Conservation (phyloP, 2,113 vertebrate species). For the Bubalus kerabau region DNA sequence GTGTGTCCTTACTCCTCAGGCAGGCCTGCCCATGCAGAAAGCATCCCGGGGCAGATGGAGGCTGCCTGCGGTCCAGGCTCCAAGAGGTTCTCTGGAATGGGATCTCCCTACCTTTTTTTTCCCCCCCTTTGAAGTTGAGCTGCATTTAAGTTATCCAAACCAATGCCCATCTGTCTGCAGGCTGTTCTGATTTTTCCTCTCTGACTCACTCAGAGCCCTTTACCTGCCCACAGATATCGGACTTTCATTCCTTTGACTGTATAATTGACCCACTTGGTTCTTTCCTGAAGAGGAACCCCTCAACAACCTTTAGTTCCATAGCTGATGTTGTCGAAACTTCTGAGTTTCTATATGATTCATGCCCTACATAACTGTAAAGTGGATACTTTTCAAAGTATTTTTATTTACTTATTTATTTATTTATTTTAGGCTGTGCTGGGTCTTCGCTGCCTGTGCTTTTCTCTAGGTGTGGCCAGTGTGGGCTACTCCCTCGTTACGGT, state of each 20-base stretch:
- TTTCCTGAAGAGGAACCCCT: neutral
- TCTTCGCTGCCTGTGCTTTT: neutral
- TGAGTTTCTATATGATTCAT: neutral
- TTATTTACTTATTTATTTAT: neutral
- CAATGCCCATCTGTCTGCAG: neutral
- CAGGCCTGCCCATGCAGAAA: conserved; percentile 60
- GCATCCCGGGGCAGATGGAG: conserved; percentile 34
- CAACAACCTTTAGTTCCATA: neutral
- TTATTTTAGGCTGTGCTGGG: neutral
- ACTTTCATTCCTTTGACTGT: neutral
- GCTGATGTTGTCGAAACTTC: neutral
- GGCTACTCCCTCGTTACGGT: rapidly evolving
- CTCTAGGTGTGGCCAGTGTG: neutral
- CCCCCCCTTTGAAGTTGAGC: neutral
- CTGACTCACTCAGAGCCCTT: neutral
- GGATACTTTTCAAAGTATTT: neutral
- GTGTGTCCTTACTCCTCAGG: conserved; percentile 71
- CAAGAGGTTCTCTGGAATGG: neutral
- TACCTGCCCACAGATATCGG: neutral
- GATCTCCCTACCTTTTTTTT: neutral
- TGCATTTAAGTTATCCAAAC: conserved; percentile 17
- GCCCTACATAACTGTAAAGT: neutral
- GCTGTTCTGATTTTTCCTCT: neutral
- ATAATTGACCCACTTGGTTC: neutral
- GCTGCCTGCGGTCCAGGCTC: neutral